Conservation (phyloP, 2,797 vertebrate species). For the Pseudochirops cupreus region DNA sequence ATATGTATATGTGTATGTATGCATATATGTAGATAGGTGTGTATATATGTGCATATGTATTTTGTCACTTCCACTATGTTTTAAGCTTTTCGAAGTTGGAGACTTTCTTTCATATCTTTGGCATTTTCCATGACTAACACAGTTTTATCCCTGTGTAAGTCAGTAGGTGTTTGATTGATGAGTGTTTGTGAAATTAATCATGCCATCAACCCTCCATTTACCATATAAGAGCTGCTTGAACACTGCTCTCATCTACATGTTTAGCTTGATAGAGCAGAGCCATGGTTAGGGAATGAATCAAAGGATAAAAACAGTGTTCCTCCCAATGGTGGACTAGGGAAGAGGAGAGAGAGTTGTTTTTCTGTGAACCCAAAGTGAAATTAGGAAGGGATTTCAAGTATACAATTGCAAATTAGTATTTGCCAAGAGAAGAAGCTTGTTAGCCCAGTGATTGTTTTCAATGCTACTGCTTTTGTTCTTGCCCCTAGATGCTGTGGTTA, state of each 20-base stretch:
- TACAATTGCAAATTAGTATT: neutral
- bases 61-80: neutral
- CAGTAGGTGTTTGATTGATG: neutral
- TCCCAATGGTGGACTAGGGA: neutral
- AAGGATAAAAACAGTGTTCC: neutral
- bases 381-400: neutral
- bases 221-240: neutral
- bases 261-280: neutral
- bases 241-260: neutral
- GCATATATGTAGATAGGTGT: too few relatives aligned
- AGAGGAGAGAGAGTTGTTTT: neutral
- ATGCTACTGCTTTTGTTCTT: neutral
- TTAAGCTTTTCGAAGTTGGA: conserved; percentile 3
- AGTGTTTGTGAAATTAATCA: conserved; percentile 2
- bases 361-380: neutral
- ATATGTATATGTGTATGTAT: too few relatives aligned
- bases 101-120: conserved; percentile 24
- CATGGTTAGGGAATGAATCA: neutral
- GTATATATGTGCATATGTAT: neutral
- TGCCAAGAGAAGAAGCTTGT: neutral
- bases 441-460: neutral
- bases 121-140: neutral
- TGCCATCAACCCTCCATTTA: neutral
- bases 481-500: neutral
- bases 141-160: neutral